phyloP scores from a whole-genome alignment of 1,140 invertebrate species.

The Bombyx mandarina region DNA sequence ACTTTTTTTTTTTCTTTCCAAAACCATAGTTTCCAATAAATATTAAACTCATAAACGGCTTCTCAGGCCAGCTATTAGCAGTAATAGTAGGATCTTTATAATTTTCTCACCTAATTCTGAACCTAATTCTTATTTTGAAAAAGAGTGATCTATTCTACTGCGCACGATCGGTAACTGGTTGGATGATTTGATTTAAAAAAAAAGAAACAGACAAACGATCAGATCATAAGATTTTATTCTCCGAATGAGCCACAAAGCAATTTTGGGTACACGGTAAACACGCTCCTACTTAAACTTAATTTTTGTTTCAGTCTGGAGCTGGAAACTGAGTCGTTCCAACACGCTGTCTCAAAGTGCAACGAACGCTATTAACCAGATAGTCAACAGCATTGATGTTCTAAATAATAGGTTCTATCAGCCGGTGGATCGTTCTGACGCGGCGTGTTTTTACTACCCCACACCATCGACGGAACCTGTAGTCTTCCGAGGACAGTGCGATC shows the following conservation, averaged over 20 bases:
- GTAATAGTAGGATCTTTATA: neutral
- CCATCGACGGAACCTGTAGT: conserved; percentile 23
- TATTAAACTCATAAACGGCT: neutral
- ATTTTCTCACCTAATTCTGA: neutral
- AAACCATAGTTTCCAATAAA: neutral
- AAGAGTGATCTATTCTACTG: neutral
- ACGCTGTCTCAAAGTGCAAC: conserved; percentile 16
- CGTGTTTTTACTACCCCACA: conserved; percentile 44
- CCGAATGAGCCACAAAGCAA: neutral
- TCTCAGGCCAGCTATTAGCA: too few species aligned
- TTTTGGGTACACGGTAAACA: neutral
- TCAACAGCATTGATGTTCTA: conserved; percentile 32
- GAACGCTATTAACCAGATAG: conserved; percentile 24
- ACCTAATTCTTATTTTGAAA: neutral
- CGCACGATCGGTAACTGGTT: neutral
- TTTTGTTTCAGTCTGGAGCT: conserved; percentile 37
- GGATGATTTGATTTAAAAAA: neutral
- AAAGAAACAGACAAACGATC: neutral
- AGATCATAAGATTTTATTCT: neutral
- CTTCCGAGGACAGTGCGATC: conserved; percentile 33
- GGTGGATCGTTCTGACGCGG: conserved; percentile 24
- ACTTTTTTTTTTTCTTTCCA: neutral
- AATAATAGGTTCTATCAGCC: conserved; percentile 31
- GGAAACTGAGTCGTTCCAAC: conserved; percentile 41
- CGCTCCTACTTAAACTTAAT: neutral